Percentiles rank a stretch among this genome's conserved stretches.
Evolutionary conservation across 2,113 vertebrate genomes (phyloP).

Genomic region (Cardinalis cardinalis): DNA sequence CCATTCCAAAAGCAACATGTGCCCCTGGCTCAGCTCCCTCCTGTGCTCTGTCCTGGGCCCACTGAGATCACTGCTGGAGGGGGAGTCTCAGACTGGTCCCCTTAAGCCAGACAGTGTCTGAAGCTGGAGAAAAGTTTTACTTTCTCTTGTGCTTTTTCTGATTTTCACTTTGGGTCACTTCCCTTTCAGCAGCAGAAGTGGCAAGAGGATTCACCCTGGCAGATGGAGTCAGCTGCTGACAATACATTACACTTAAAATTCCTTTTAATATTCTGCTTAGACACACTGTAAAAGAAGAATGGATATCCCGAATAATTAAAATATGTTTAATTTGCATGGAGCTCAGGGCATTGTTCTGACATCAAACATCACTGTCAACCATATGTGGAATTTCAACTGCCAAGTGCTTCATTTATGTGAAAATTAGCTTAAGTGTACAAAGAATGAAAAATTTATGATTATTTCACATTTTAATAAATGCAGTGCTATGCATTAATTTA

Average conservation of each 20-base stretch:
- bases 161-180: not conserved
- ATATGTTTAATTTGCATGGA: slow-evolving; percentile 79
- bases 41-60: not conserved
- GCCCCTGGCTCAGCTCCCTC: not conserved
- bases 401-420: slow-evolving; percentile 86
- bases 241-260: slow-evolving; percentile 58
- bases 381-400: slow-evolving; percentile 77
- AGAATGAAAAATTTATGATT: slow-evolving; percentile 92
- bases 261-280: slow-evolving; percentile 64
- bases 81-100: not conserved
- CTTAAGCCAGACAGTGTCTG: not conserved
- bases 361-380: slow-evolving; percentile 85
- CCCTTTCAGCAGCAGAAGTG: not conserved
- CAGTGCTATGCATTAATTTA: slow-evolving; percentile 87
- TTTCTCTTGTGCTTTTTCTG: not conserved
- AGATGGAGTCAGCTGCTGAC: slow-evolving; percentile 14
- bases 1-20: not conserved
- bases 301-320: slow-evolving; percentile 80
- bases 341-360: slow-evolving; percentile 84
- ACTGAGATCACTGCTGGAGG: not conserved
- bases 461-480: slow-evolving; percentile 87
- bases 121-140: not conserved
- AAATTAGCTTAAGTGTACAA: slow-evolving; percentile 89
- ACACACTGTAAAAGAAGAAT: slow-evolving; percentile 58
- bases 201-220: not conserved